Base-by-base conservation (phyloP, 2,888 invertebrate species). In the Idaea biselata region DNA sequence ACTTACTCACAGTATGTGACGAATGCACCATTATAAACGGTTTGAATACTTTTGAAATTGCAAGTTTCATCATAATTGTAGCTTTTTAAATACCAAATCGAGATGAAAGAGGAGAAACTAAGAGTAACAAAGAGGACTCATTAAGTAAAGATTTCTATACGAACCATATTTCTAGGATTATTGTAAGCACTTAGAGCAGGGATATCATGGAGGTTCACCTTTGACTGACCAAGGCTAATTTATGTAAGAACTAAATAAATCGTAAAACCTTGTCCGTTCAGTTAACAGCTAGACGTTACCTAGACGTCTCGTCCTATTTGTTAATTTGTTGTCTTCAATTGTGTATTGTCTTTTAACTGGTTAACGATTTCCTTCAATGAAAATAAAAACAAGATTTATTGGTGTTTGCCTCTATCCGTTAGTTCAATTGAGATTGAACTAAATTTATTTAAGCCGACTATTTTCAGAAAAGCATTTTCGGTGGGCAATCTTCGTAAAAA, bases 241-340 rank as follows among this genome's bases (percentile, higher is more conserved):
- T n/a, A n/a, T n/a, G n/a, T n/a, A n/a, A n/a, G n/a, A n/a, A n/a
- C n/a, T n/a, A n/a, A n/a, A n/a, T 33, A 33, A 5, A 25, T n/a
- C 25, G 25, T 25, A 25, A 25, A 25, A 25, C 25, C 25, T 25
- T 25, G 25, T 25, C 5, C 25, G 1, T 25, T 25, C 25, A 25
- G 25, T 25, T 25, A 25, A 25, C 25, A 5, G 25, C 25, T 25
- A 25, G 25, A 33, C 33, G 33, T 33, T 44, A 44, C 8, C 44
- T 44, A 44, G 44, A 44, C 44, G 44, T 44, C 44, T 44, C 44
- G 44, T 44, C 44, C 44, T 44, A 44, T 44, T 44, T 44, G 44
- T 44, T 14, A 44, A 44, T 44, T 44, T 44, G 44, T 44, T 44
- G 44, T 44, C 8, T 33, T 33, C 8, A 11, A 33, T 44, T 44